These are phyloP conservation scores for Phalacrocorax brasilianus DNA, from an alignment of 2,113 vertebrate genomes.

Conservation along the genomic window DNA sequence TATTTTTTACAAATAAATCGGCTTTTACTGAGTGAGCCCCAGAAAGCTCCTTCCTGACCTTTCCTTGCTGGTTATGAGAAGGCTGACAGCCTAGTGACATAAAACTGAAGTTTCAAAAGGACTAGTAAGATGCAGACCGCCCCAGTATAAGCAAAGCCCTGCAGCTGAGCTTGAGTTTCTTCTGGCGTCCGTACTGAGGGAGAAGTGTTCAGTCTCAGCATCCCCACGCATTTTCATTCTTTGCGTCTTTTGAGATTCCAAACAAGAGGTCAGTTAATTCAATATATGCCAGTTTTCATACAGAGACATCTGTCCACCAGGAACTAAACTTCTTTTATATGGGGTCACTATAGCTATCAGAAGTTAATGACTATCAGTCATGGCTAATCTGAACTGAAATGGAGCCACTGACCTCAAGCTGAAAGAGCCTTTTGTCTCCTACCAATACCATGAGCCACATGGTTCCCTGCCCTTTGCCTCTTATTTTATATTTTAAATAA, in stretches of 20 bases:
- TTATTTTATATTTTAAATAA: slow-evolving; percentile 54
- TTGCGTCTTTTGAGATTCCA: background rate
- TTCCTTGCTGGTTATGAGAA: background rate
- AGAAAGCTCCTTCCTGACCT: background rate
- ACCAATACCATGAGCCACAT: background rate
- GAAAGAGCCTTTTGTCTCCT: slow-evolving; percentile 50
- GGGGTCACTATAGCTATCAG: slow-evolving; percentile 23
- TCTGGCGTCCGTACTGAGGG: background rate
- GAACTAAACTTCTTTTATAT: slow-evolving; percentile 41
- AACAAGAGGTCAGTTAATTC: slow-evolving; percentile 22
- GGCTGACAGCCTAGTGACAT: background rate
- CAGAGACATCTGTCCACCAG: slow-evolving; percentile 31
- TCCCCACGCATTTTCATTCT: background rate
- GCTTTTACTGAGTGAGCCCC: background rate
- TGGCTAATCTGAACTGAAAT: slow-evolving; percentile 49
- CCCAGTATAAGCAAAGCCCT: background rate
- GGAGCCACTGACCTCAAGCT: slow-evolving; percentile 33
- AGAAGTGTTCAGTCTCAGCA: background rate
- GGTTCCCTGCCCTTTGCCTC: slow-evolving; percentile 32
- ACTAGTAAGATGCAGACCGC: background rate
- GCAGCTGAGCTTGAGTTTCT: slow-evolving; percentile 11
- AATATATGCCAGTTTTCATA: slow-evolving; percentile 15
- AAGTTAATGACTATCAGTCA: slow-evolving; percentile 55
- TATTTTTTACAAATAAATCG: slow-evolving; percentile 1
- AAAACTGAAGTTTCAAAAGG: slow-evolving; percentile 2